Evolutionary conservation across 2,113 vertebrate species (phyloP), one percentile per base, ranked within the genome.

Genomic region (Aspiorhynchus laticeps): DNA sequence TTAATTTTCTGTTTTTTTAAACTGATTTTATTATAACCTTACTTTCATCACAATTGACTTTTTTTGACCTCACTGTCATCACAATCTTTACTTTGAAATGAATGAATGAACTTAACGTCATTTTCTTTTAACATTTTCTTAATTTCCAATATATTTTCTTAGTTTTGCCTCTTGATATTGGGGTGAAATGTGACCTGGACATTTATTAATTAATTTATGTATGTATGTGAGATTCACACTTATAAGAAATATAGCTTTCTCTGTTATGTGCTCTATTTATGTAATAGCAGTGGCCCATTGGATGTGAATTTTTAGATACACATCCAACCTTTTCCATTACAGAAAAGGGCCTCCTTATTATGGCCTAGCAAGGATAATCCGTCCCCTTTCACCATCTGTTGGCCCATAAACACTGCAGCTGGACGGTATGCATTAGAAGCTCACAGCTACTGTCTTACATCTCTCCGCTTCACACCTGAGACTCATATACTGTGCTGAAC

Each of bases 381-480:
- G 80, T 89, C 83, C 84, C 56, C 56, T 80, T 86, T 76, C 31
- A 86, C 86, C 86, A 90, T 90, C 89, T 89, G 86, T 89, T 86
- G 65, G 80, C 69, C 63, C 69, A 61, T 69, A 82, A 84, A 73
- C 43, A 77, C 12, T 86, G 59, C 84, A 86, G 84, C 86, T 88
- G 84, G 86, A 88, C 73, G 87, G 77, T 53, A 87, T 63, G 28
- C 51, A 88, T 86, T 85, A 78, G 28, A 85, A 65, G 1, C 14
- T 78, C 67, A 46, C 41, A 48, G 80, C 28, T 69, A 15, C 43
- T 38, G 15, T 76, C 33, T 51, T 73, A n/a, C 63, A 59, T 65
- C 43, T 80, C 77, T 81, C 19, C 77, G 36, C 24, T 53, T 82
- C 59, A 87, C 79, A 80, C 48, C 73, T 69, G 36, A 85, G 59